Evolutionary conservation across 1,140 invertebrate genomes (phyloP).

Genomic region (Monochamus saltuarius): DNA sequence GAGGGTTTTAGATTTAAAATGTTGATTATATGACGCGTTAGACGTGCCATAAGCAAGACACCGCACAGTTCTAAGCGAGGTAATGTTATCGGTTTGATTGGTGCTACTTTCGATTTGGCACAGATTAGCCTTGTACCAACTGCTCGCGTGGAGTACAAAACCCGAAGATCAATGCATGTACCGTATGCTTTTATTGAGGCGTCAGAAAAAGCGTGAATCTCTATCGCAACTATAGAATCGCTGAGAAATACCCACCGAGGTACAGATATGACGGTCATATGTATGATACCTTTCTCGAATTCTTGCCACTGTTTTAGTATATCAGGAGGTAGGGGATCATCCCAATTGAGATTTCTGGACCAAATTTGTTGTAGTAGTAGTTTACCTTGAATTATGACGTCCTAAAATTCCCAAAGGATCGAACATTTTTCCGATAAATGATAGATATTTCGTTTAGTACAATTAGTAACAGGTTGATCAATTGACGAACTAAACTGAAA

Average conservation of each 20-base stretch:
- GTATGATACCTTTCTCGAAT: neutral
- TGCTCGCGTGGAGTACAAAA: neutral
- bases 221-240: neutral
- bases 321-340: neutral
- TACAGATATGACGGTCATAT: slow-evolving; percentile 6
- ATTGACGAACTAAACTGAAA: slow-evolving; percentile 5
- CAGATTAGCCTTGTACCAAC: slow-evolving; percentile 12
- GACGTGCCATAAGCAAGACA: slow-evolving; percentile 32
- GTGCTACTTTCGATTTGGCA: slow-evolving; percentile 41
- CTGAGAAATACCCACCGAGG: slow-evolving; percentile 7
- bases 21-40: slow-evolving; percentile 1
- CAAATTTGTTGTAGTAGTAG: slow-evolving; percentile 22
- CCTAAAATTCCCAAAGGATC: slow-evolving; percentile 13
- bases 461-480: neutral
- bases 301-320: slow-evolving; percentile 7
- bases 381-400: slow-evolving; percentile 12
- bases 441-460: too few species aligned
- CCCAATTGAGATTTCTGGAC: slow-evolving; percentile 10
- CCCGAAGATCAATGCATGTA: slow-evolving; percentile 9
- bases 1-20: neutral
- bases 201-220: slow-evolving; percentile 21
- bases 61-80: slow-evolving; percentile 41
- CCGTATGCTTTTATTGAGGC: slow-evolving; percentile 12
- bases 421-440: too few species aligned
- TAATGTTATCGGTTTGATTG: slow-evolving; percentile 42